A percentile compares a stretch with the other conserved stretches of the same genome.
Evolutionary conservation across 2,888 invertebrate species (phyloP).

Genomic region (Orthonychiurus folsomi): DNA sequence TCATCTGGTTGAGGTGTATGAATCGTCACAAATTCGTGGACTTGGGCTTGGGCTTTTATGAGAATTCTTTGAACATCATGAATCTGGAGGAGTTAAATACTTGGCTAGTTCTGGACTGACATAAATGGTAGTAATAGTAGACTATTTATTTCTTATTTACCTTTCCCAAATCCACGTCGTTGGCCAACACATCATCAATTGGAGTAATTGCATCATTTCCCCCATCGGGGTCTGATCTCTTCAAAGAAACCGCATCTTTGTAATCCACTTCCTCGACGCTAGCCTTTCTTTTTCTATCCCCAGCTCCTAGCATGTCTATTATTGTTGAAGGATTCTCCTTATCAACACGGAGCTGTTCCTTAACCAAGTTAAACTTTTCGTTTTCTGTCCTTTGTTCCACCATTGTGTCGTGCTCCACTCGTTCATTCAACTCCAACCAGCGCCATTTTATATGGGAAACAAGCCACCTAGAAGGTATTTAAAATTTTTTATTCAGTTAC

Average conservation of each 20-base stretch:
- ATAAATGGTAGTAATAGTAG: neutral
- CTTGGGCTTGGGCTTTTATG: neutral
- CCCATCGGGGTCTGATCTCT: conserved; percentile 9
- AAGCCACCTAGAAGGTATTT: conserved; percentile 50
- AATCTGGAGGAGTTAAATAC: neutral
- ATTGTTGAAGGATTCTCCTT: neutral
- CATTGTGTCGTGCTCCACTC: conserved; percentile 56
- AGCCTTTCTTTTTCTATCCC: neutral
- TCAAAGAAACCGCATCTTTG: neutral
- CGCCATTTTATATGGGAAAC: conserved; percentile 59
- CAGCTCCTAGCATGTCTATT: neutral
- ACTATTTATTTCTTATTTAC: too few relatives aligned
- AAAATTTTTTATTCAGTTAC: neutral
- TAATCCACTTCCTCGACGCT: neutral
- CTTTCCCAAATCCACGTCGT: neutral
- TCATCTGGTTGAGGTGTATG: too few relatives aligned
- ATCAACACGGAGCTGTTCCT: neutral
- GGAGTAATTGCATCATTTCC: conserved; percentile 7
- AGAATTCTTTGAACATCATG: neutral
- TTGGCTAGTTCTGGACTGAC: too few relatives aligned
- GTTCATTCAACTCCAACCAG: conserved; percentile 55
- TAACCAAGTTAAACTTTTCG: conserved; percentile 43
- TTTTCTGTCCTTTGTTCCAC: conserved; percentile 48
- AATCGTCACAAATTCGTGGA: neutral
- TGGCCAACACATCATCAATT: neutral